phyloP scores from a whole-genome alignment of 2,888 invertebrate genomes.

The Heterodera filipjevi region DNA sequence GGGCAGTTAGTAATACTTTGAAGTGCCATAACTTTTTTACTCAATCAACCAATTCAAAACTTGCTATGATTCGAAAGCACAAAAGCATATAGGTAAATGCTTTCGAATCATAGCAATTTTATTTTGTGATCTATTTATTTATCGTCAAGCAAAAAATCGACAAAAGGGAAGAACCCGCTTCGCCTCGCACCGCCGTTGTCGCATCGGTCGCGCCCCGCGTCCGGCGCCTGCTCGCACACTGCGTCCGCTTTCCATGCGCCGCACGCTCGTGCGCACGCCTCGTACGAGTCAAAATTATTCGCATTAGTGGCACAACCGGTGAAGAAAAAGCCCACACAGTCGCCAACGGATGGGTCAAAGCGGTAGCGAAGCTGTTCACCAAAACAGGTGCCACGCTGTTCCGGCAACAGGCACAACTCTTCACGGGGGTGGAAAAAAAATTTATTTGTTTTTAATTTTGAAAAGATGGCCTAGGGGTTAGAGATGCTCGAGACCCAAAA shows the following conservation, averaged over 20 bases:
- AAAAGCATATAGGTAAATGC: too few species aligned
- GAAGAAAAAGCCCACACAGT: conserved; percentile 80
- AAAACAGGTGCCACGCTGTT: conserved; percentile 58
- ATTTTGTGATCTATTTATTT: too few species aligned
- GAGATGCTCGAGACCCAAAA: too few species aligned
- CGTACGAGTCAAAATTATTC: conserved; percentile 76
- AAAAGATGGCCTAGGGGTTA: too few species aligned
- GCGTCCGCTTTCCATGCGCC: conserved; percentile 51
- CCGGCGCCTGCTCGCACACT: conserved; percentile 48
- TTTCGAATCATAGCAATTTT: too few species aligned
- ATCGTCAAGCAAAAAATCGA: too few species aligned
- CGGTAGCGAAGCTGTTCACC: conserved; percentile 50
- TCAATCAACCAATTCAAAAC: too few species aligned
- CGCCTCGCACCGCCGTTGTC: neutral
- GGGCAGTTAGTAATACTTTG: too few species aligned
- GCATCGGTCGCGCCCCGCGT: conserved; percentile 30
- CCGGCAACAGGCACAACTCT: conserved; percentile 59
- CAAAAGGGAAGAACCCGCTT: too few species aligned
- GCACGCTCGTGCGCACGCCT: conserved; percentile 60
- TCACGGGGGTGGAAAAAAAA: neutral
- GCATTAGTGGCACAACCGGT: conserved; percentile 88
- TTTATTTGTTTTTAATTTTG: too few species aligned
- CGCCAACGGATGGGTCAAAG: conserved; percentile 74
- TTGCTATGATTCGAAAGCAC: too few species aligned
- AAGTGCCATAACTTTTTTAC: too few species aligned